Conservation (phyloP, 2,888 invertebrate species). For the Pteria penguin region DNA sequence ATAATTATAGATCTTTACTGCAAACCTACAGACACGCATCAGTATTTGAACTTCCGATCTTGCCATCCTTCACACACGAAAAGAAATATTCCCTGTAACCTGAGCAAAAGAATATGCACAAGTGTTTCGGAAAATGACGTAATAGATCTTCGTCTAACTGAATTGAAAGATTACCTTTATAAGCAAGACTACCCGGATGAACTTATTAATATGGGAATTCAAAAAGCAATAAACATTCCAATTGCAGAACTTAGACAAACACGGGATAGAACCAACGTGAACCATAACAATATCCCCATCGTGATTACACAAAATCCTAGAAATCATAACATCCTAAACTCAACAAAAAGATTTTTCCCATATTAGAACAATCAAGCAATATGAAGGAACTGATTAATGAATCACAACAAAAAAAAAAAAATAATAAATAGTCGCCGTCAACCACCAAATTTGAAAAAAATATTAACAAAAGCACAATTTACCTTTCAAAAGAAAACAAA, state of each 20-base stretch:
- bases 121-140: neutral
- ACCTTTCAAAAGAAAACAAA: too few relatives aligned
- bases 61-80: neutral
- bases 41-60: slow-evolving; percentile 18
- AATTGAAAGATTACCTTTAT: neutral
- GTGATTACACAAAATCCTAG: neutral
- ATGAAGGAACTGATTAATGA: too few relatives aligned
- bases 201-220: neutral
- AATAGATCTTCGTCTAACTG: neutral
- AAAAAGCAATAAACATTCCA: neutral
- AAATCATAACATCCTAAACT: too few relatives aligned
- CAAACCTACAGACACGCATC: slow-evolving; percentile 20
- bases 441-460: too few relatives aligned
- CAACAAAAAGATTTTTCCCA: too few relatives aligned
- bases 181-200: neutral
- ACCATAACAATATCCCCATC: neutral
- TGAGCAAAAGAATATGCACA: neutral
- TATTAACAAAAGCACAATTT: too few relatives aligned
- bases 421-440: too few relatives aligned
- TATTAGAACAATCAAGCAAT: too few relatives aligned
- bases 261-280: neutral
- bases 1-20: slow-evolving; percentile 21
- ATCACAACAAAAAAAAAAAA: too few relatives aligned
- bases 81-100: neutral
- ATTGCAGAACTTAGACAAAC: neutral